Percentiles rank a stretch among this genome's conserved stretches.
phyloP scores from a whole-genome alignment of 1,140 invertebrate genomes.

The Lepeophtheirus salmonis region DNA sequence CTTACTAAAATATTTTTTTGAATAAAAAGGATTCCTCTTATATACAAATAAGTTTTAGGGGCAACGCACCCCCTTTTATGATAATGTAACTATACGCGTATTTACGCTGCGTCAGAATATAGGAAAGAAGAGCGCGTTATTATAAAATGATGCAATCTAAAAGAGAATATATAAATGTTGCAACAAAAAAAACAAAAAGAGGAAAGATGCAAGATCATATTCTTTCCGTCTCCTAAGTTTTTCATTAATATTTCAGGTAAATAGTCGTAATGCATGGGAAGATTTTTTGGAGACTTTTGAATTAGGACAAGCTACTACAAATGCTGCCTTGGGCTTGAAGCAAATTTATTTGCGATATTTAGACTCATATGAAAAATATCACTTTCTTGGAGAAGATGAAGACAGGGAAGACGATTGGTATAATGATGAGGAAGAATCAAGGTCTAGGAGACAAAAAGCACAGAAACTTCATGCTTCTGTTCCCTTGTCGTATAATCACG shows the following conservation, averaged over 20 bases:
- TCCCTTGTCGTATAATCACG: conserved; percentile 57
- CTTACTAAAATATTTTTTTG: too few species aligned
- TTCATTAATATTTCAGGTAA: conserved; percentile 26
- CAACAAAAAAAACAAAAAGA: too few species aligned
- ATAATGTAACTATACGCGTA: too few species aligned
- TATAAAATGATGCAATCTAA: too few species aligned
- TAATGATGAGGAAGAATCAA: conserved; percentile 53
- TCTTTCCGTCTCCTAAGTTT: too few species aligned
- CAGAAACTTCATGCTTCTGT: conserved; percentile 46
- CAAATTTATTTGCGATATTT: conserved; percentile 44
- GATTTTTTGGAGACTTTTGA: conserved; percentile 27
- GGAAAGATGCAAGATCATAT: too few species aligned
- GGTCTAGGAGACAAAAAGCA: conserved; percentile 44
- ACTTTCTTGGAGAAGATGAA: conserved; percentile 57
- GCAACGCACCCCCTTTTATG: too few species aligned
- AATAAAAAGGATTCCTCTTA: too few species aligned
- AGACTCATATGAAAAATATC: conserved; percentile 62
- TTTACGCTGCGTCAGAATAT: too few species aligned
- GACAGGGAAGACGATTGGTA: conserved; percentile 40
- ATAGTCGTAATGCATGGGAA: conserved; percentile 29
- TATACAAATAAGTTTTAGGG: too few species aligned
- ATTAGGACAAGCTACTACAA: conserved; percentile 28
- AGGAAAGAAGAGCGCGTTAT: neutral
- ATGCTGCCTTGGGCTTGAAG: conserved; percentile 30
- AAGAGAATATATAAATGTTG: too few species aligned